Percentiles rank a stretch among this genome's conserved stretches.
Conservation (phyloP, 2,888 invertebrate genomes). For the Drosophila cyrtoloma region DNA sequence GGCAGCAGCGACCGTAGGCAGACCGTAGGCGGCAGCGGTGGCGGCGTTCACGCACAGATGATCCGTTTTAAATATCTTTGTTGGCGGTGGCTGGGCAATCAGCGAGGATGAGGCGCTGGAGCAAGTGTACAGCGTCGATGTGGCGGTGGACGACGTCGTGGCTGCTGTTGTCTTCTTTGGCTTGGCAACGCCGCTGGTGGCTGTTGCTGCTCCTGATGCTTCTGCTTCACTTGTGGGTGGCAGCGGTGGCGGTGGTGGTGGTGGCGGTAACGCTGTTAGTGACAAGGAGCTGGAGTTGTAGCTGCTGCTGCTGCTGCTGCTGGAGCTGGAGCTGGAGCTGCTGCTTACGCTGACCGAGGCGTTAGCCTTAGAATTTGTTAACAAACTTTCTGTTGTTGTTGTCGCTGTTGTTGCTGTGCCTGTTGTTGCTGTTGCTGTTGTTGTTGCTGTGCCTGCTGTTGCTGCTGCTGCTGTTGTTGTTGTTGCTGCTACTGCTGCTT, state of each 20-base stretch:
- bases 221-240: slow-evolving; percentile 25
- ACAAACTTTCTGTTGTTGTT: slow-evolving; percentile 35
- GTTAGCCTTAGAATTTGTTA: slow-evolving; percentile 61
- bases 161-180: slow-evolving; percentile 26
- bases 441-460: slow-evolving; percentile 8
- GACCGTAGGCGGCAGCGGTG: slow-evolving; percentile 82
- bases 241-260: slow-evolving; percentile 35
- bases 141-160: slow-evolving; percentile 45
- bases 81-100: slow-evolving; percentile 83
- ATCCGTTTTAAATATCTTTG: slow-evolving; percentile 84
- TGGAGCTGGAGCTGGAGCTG: slow-evolving; percentile 1
- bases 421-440: slow-evolving; percentile 8
- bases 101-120: slow-evolving; percentile 80
- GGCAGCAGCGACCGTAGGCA: slow-evolving; percentile 82
- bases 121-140: slow-evolving; percentile 78
- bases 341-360: slow-evolving; percentile 65
- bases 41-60: slow-evolving; percentile 82
- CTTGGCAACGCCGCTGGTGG: slow-evolving; percentile 21
- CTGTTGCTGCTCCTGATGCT: slow-evolving; percentile 32
- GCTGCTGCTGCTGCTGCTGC: slow-evolving; percentile 23
- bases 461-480: slow-evolving; percentile 27
- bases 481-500: slow-evolving; percentile 25
- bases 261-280: slow-evolving; percentile 28
- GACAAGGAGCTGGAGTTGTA: slow-evolving; percentile 19
- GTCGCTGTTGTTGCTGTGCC: slow-evolving; percentile 21